phyloP scores from a whole-genome alignment of 2,797 vertebrate genomes.

The Emydoidea blandingii region DNA sequence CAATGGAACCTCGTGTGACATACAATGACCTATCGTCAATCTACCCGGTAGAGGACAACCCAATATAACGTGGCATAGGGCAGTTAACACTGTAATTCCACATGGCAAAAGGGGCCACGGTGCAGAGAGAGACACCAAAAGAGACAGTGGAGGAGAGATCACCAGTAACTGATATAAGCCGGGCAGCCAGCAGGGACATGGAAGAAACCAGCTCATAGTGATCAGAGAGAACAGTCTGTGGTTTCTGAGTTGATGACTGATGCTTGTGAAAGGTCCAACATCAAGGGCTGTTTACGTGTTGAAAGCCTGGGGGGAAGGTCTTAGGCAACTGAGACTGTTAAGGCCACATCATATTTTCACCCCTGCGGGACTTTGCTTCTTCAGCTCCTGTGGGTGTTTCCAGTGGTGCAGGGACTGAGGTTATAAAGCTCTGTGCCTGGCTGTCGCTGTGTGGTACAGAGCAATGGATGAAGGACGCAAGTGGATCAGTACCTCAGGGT shows the following conservation, averaged over 20 bases:
- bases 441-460: not conserved
- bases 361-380: not conserved
- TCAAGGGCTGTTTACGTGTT: not conserved
- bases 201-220: not conserved
- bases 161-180: not conserved
- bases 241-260: not conserved
- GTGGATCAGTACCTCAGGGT: not conserved
- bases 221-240: not conserved
- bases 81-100: not conserved
- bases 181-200: not conserved
- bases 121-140: not conserved
- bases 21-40: not conserved
- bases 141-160: not conserved
- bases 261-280: not conserved
- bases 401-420: rapidly evolving
- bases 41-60: not conserved
- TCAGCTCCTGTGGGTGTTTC: not conserved
- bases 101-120: not conserved
- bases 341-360: not conserved
- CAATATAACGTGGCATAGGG: not conserved
- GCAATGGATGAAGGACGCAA: not conserved
- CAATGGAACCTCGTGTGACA: not conserved
- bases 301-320: not conserved
- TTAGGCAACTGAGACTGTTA: not conserved
- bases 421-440: rapidly evolving